Base-by-base conservation (phyloP, 2,888 invertebrate species). In the Coleophora flavipennella region DNA sequence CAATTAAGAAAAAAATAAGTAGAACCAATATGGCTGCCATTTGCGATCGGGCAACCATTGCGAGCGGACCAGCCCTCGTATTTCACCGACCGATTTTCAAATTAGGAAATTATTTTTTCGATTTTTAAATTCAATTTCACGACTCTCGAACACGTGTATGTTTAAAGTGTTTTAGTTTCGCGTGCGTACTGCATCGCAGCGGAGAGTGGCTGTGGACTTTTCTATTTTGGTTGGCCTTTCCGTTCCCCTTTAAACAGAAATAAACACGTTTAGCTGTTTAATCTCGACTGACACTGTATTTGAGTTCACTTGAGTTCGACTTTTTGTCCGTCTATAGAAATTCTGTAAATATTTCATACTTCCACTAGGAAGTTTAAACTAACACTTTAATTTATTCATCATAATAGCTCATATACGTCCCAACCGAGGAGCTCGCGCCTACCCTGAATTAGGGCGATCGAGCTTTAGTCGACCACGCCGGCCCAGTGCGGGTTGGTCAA, bases 21-120 rank as follows among this genome's bases (percentile, higher is more conserved):
- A 75, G 69, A 69, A 75, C 46, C 63, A 83, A 79, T 44, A 84
- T 79, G 75, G 78, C 72, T 50, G 69, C 50, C 72, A 79, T 53
- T 73, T 46, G 59, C 46, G 46, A 42, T 39, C 45, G 41, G 48
- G 50, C 57, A 57, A 50, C 58, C 78, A 79, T 79, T 35, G 44
- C 45, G 49, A 45, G 35, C 44, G 55, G 58, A 67, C 67, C 6
- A 20, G 73, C 56, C 42, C 46, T 4, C 2, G 26, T n/a, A n/a
- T n/a, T n/a, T n/a, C n/a, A n/a, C n/a, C 8, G 10, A 8, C 25
- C 8, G 12, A 36, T 27, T 13, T 38, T 31, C 13, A 13, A 20
- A 37, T 31, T 33, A 31, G 27, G 13, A 14, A 31, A 26, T 37
- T 33, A 14, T 29, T 11, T n/a, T 36, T 42, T 38, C 40, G 31